Percentiles rank a stretch among this genome's conserved stretches.
Evolutionary conservation across 2,888 invertebrate species (phyloP).

Genomic region (Hyalella azteca): DNA sequence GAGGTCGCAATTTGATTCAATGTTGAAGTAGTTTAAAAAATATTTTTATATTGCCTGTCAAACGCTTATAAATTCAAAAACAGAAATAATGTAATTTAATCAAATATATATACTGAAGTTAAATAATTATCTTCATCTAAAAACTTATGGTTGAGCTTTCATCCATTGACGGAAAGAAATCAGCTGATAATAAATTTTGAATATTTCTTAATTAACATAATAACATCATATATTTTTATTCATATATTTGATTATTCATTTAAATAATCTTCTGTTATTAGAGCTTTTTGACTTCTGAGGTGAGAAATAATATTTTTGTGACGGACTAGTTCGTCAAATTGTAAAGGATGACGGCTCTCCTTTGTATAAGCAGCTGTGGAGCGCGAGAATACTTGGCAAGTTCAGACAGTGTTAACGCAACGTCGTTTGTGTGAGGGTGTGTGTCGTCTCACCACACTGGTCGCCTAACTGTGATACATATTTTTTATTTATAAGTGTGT

Average conservation of each 20-base stretch:
- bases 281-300: neutral
- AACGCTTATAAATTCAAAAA: no score
- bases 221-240: neutral
- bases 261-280: neutral
- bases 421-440: conserved; percentile 18
- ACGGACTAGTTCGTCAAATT: neutral
- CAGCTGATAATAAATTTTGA: neutral
- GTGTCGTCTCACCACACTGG: neutral
- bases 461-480: conserved; percentile 30
- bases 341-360: conserved; percentile 14
- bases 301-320: no score
- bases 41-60: neutral
- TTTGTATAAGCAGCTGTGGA: conserved; percentile 29
- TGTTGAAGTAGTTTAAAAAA: neutral
- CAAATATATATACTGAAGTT: no score
- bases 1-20: neutral
- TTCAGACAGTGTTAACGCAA: conserved; percentile 4
- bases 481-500: conserved; percentile 25
- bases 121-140: no score
- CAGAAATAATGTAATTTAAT: no score
- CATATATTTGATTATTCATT: neutral
- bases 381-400: neutral
- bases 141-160: no score
- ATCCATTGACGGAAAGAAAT: no score
- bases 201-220: neutral